phyloP scores from a whole-genome alignment of 2,797 vertebrate species.

The Mallotus villosus region DNA sequence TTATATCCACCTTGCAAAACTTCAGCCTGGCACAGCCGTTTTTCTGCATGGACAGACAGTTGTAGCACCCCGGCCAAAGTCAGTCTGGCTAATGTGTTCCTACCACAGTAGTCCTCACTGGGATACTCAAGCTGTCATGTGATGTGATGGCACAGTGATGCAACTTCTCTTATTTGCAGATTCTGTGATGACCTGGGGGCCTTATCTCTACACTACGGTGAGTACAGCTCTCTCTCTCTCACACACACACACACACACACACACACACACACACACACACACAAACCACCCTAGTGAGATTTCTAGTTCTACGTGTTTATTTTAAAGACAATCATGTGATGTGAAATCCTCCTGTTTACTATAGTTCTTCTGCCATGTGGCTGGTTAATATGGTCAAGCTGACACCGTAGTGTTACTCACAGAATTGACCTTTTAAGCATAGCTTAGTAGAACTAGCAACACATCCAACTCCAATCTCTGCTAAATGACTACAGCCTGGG shows the following conservation, averaged over 20 bases:
- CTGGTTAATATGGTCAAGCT: neutral
- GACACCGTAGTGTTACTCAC: neutral
- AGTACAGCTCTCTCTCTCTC: slow-evolving; percentile 63
- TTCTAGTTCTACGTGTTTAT: too few relatives aligned
- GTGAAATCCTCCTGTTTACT: neutral
- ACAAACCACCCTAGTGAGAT: neutral
- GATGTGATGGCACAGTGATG: neutral
- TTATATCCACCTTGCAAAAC: neutral
- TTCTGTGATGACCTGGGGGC: slow-evolving; percentile 94
- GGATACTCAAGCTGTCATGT: neutral
- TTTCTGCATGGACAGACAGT: slow-evolving; percentile 1
- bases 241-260: neutral
- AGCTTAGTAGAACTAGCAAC: too few relatives aligned
- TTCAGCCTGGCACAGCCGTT: neutral
- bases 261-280: slow-evolving; percentile 1
- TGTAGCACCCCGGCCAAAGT: neutral
- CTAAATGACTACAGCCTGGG: neutral
- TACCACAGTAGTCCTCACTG: too few relatives aligned
- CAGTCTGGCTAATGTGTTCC: neutral
- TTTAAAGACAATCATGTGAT: too few relatives aligned
- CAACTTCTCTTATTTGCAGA: slow-evolving; percentile 69
- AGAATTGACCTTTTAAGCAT: too few relatives aligned
- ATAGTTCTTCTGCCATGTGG: neutral
- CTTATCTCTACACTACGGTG: slow-evolving; percentile 92
- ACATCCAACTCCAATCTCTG: neutral